A percentile compares a stretch with the other conserved stretches of the same genome.
Evolutionary conservation across 2,113 vertebrate species (phyloP).

Genomic region (Hemicordylus capensis): DNA sequence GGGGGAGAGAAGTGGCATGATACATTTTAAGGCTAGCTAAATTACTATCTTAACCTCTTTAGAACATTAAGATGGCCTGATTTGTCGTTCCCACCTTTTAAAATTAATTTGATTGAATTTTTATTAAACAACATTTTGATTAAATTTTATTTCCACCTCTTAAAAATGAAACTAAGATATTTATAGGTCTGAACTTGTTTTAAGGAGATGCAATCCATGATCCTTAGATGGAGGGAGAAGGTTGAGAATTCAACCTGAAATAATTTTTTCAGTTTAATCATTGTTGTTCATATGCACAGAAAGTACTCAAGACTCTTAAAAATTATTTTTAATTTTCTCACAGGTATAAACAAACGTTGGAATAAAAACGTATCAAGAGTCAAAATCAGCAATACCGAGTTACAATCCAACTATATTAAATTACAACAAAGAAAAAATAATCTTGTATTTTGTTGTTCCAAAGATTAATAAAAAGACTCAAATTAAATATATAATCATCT

Average conservation of each 20-base stretch:
- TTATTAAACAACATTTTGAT: not conserved
- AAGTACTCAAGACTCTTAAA: not conserved
- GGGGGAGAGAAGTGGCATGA: not conserved
- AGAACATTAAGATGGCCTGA: not conserved
- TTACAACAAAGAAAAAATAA: no score
- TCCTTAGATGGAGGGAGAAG: not conserved
- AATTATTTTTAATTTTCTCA: no score
- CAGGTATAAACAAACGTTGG: no score
- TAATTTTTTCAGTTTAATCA: not conserved
- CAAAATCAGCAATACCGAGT: no score
- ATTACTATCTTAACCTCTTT: no score
- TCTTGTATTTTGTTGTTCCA: no score
- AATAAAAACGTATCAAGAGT: no score
- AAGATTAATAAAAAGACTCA: no score
- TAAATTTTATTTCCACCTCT: not conserved
- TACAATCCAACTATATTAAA: no score
- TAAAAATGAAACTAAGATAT: no score
- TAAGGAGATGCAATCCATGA: not conserved
- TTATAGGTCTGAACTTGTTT: not conserved
- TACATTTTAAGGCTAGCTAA: not conserved
- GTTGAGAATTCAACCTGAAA: not conserved
- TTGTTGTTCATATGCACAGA: not conserved
- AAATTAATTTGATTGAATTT: not conserved
- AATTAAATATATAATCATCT: no score
- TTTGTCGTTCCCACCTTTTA: not conserved